Conservation (phyloP, 2,888 invertebrate species). For the Hydriomena furcata region DNA sequence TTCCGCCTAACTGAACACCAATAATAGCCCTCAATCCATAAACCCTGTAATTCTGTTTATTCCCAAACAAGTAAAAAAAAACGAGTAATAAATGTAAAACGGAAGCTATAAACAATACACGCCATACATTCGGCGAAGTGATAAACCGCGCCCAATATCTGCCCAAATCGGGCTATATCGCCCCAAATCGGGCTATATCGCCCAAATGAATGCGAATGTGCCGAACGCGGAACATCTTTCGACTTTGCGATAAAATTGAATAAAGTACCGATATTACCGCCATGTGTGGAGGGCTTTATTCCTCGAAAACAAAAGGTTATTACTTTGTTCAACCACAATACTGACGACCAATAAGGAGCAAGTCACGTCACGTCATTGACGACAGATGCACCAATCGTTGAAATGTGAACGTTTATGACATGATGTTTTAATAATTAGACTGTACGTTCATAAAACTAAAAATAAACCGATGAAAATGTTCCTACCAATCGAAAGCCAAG, state of each 20-base stretch:
- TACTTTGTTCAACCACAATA: background rate
- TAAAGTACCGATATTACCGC: constrained; percentile 24
- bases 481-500: too few relatives aligned
- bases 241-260: constrained; percentile 31
- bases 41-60: constrained; percentile 24
- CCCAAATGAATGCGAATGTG: constrained; percentile 22
- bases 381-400: too few relatives aligned
- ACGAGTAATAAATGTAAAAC: constrained; percentile 37
- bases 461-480: too few relatives aligned
- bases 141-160: constrained; percentile 37
- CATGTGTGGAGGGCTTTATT: constrained; percentile 12
- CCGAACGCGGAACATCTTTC: constrained; percentile 28
- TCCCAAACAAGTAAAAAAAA: constrained; percentile 33
- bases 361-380: too few relatives aligned
- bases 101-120: constrained; percentile 36
- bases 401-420: too few relatives aligned
- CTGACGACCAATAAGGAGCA: background rate
- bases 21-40: constrained; percentile 23
- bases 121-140: constrained; percentile 24
- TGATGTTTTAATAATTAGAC: too few relatives aligned
- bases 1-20: constrained; percentile 18
- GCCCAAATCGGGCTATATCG: constrained; percentile 31
- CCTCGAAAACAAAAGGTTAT: background rate
- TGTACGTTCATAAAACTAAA: too few relatives aligned
- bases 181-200: constrained; percentile 19